phyloP scores from a whole-genome alignment of 2,113 vertebrate genomes.

The Pseudolaguvia tuberculata region DNA sequence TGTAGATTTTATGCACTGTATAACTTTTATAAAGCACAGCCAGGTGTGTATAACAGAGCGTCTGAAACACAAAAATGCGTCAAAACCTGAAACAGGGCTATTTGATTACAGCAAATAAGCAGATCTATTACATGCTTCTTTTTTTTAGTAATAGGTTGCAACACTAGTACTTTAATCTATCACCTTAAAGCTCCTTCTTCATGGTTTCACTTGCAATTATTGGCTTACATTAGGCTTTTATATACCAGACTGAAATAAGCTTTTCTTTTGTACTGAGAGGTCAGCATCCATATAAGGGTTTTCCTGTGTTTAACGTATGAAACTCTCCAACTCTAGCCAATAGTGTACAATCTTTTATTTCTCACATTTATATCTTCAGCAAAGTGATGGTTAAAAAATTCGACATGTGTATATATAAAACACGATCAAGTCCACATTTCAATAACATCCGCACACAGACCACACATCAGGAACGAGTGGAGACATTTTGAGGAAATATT shows the following conservation, averaged over 20 bases:
- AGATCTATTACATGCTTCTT: constrained; percentile 10
- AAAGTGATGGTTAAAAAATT: not conserved
- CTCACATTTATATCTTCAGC: not conserved
- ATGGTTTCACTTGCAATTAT: constrained; percentile 20
- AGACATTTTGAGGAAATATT: constrained; percentile 16
- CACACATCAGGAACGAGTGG: not conserved
- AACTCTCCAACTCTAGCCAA: not conserved
- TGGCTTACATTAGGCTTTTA: constrained; percentile 27
- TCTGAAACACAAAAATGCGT: constrained; percentile 14
- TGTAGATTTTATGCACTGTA: not conserved
- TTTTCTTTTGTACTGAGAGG: constrained; percentile 21
- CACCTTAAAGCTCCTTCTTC: constrained; percentile 27
- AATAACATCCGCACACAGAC: not conserved
- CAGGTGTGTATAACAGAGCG: constrained; percentile 5
- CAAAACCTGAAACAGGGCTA: not conserved
- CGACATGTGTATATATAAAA: not conserved
- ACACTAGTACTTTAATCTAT: constrained; percentile 17
- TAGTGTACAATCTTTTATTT: not conserved
- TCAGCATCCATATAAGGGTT: constrained; percentile 19
- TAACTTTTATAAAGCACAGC: constrained; percentile 3
- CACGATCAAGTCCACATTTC: not conserved
- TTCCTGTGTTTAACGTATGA: not conserved
- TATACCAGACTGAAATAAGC: constrained; percentile 8
- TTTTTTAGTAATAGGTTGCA: constrained; percentile 13
- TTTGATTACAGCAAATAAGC: constrained; percentile 19